These are phyloP conservation scores for Dasysyrphus albostriatus DNA, from an alignment of 2,888 invertebrate genomes.

Conservation along the genomic window DNA sequence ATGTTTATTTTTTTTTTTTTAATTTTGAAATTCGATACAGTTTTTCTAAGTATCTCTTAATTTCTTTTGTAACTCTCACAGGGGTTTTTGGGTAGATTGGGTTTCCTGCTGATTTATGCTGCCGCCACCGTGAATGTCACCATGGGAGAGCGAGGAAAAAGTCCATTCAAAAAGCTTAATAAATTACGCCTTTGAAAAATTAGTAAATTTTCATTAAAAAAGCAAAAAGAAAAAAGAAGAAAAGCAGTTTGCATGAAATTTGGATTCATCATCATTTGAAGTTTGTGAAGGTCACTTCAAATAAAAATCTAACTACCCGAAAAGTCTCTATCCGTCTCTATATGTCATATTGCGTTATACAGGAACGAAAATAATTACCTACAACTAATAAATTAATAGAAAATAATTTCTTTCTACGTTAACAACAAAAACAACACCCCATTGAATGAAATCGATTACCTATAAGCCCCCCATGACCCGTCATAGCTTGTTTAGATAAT, in stretches of 20 bases:
- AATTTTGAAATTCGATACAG: conserved; percentile 54
- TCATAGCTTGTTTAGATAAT: background rate
- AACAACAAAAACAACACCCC: conserved; percentile 25
- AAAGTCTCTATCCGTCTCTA: conserved; percentile 5
- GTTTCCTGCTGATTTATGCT: conserved; percentile 28
- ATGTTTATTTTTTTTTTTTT: too few relatives aligned
- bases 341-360: conserved; percentile 6
- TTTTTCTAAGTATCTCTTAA: conserved; percentile 28
- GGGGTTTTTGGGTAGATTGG: background rate
- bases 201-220: background rate
- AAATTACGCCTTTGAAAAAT: background rate
- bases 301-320: conserved; percentile 21
- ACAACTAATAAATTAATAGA: conserved; percentile 4
- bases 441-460: conserved; percentile 32
- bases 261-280: conserved; percentile 12
- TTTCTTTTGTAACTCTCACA: conserved; percentile 2
- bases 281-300: conserved; percentile 30
- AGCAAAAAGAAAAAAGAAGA: background rate
- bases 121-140: background rate
- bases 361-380: background rate
- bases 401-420: conserved; percentile 3
- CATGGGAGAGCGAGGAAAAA: background rate
- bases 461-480: background rate
- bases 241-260: background rate
- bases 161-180: conserved; percentile 1